Conservation (phyloP, 2,888 invertebrate species). For the Caradrina clavipalpis region DNA sequence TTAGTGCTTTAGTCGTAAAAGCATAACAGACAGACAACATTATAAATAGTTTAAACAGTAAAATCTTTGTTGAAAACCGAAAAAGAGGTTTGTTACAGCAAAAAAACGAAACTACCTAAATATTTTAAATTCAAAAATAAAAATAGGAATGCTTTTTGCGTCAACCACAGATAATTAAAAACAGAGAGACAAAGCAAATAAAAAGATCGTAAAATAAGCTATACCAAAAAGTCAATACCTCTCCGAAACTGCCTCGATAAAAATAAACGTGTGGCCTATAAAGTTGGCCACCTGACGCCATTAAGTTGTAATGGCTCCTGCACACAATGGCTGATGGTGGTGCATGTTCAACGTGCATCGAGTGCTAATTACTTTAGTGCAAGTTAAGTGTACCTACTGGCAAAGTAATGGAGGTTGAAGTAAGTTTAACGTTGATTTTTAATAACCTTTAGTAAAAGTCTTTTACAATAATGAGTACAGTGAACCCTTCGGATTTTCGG, state of each 20-base stretch:
- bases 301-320: constrained; percentile 27
- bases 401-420: not conserved
- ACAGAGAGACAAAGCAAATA: not conserved
- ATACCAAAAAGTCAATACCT: constrained; percentile 9
- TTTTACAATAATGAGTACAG: no score
- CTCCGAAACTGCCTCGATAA: constrained; percentile 20
- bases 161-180: not conserved
- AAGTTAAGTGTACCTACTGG: constrained; percentile 1
- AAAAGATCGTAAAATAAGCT: constrained; percentile 1
- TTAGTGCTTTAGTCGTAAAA: no score
- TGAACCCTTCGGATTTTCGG: no score
- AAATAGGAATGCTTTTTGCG: no score
- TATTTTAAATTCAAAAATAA: no score
- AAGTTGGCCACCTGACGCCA: constrained; percentile 28
- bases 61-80: no score
- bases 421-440: no score
- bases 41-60: no score
- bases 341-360: constrained; percentile 31
- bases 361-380: constrained; percentile 37
- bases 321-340: constrained; percentile 31
- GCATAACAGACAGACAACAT: no score
- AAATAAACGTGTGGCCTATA: constrained; percentile 23
- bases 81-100: no score
- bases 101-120: no score
- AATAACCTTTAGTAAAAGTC: no score